These are phyloP conservation scores for Sardina pilchardus DNA, from an alignment of 2,113 vertebrate species.

Conservation along the genomic window DNA sequence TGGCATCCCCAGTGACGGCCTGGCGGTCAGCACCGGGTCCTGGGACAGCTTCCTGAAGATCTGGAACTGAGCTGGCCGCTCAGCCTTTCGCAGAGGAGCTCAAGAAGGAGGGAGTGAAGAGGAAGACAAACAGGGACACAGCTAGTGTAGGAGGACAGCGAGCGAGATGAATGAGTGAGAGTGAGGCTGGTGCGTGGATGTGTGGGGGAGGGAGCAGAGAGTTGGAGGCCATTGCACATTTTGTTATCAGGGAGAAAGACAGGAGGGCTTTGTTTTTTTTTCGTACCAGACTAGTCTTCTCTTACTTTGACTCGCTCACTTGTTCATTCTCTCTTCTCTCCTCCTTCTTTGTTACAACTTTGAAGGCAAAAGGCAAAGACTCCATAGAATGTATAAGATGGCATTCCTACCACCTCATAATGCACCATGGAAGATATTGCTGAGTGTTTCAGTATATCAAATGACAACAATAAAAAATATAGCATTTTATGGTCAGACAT, in stretches of 20 bases:
- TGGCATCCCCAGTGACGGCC: slow-evolving; percentile 89
- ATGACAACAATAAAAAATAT: slow-evolving; percentile 42
- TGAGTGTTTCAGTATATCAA: slow-evolving; percentile 25
- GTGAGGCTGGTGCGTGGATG: background rate
- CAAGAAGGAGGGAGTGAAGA: background rate
- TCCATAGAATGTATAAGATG: slow-evolving; percentile 45
- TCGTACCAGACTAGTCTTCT: slow-evolving; percentile 20
- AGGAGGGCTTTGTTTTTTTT: slow-evolving; percentile 13
- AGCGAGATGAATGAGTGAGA: slow-evolving; percentile 15
- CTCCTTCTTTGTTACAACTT: slow-evolving; percentile 37
- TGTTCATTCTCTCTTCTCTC: slow-evolving; percentile 42
- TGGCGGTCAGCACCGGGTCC: slow-evolving; percentile 97
- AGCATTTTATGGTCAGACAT: slow-evolving; percentile 38
- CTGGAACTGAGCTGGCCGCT: slow-evolving; percentile 69
- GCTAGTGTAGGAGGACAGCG: slow-evolving; percentile 5
- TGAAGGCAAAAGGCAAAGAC: slow-evolving; percentile 51
- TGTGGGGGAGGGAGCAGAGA: background rate
- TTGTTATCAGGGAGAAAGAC: slow-evolving; percentile 10
- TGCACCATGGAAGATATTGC: slow-evolving; percentile 38
- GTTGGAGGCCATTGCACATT: background rate
- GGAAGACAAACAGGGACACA: slow-evolving; percentile 15
- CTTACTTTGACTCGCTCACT: slow-evolving; percentile 2
- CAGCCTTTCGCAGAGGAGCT: background rate
- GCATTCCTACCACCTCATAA: slow-evolving; percentile 40
- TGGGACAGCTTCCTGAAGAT: slow-evolving; percentile 97